phyloP scores from a whole-genome alignment of 2,113 vertebrate species.

The Platichthys flesus region DNA sequence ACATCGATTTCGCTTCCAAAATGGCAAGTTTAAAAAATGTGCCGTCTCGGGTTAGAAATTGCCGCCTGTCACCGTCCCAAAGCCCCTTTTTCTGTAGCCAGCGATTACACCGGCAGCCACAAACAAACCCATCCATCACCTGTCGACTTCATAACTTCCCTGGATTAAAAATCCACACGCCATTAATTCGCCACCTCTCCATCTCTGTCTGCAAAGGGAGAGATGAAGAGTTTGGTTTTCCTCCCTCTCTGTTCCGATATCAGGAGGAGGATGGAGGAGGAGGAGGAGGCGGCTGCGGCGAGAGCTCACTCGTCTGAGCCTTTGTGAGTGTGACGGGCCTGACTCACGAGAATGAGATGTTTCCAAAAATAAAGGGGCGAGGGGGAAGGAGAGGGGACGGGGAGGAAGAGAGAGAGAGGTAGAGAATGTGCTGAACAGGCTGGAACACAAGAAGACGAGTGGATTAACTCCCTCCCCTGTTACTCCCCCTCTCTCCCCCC shows the following conservation, averaged over 20 bases:
- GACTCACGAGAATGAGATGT: conserved; percentile 78
- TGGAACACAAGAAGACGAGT: conserved; percentile 68
- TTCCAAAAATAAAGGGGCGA: conserved; percentile 77
- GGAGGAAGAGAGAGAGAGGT: conserved; percentile 9
- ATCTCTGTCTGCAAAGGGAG: conserved; percentile 9
- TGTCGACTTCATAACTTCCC: conserved; percentile 41
- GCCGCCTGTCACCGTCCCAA: conserved; percentile 33
- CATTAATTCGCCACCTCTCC: conserved; percentile 5
- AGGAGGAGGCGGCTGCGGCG: conserved; percentile 35
- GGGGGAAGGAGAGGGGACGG: conserved; percentile 12
- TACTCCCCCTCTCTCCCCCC: neutral
- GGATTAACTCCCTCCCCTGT: conserved; percentile 55
- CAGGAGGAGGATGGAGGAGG: conserved; percentile 11
- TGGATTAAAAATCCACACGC: conserved; percentile 32
- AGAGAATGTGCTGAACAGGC: conserved; percentile 69
- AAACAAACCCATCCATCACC: conserved; percentile 44
- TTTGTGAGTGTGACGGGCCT: conserved; percentile 67
- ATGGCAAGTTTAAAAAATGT: conserved; percentile 25
- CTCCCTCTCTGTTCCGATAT: neutral
- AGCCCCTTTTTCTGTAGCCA: conserved; percentile 11
- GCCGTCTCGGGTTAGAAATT: conserved; percentile 35
- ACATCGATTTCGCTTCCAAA: conserved; percentile 32
- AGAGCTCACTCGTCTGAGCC: conserved; percentile 56
- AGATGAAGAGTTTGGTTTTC: conserved; percentile 9
- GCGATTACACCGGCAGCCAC: conserved; percentile 20